Base-by-base conservation (phyloP, 2,888 invertebrate genomes). In the Ophion obscuratus region DNA sequence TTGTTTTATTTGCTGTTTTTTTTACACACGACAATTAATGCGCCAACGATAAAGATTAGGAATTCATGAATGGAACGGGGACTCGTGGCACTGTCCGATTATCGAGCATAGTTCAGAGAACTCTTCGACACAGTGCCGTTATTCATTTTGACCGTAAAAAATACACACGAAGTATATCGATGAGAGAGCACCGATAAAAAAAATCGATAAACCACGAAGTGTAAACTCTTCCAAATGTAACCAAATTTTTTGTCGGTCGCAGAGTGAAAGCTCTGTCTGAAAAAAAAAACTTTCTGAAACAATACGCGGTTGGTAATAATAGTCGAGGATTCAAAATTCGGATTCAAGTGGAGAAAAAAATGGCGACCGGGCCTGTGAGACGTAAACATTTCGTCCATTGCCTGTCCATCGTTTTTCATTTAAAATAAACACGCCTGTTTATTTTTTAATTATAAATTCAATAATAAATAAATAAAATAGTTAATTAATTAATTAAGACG, bases 41-140 rank as follows among this genome's bases (percentile, higher is more conserved):
- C 44, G 31, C 20, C 61, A 11, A 27, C 61, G 81, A 81, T 81
- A 74, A 77, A 79, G 27, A 44, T 77, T 77, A 20, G 67, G 62
- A 76, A 76, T 76, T 76, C 47, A 53, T 74, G 73, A 84, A 81
- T 62, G 77, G 47, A 24, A 74, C 31, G 77, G 17, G 0, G 53
- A 66, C 24, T 77, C 53, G 61, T 14, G 17, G 62, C 27, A 36
- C 17, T 44, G 27, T 61, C 20, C 24, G 36, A 53, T 71, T 82
- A 44, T 77, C 76, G 64, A 14, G 74, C 20, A 61, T 66, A 78
- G 31, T 81, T 85, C 81, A 62, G 14, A 64, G 85, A 85, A 85
- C 68, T 64, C 27, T 62, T 9, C 24, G 27, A 17, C n/a, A 68
- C n/a, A 53, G 10, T 20, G 31, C 44, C 27, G 62, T 71, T 71